Conservation (phyloP, 2,797 vertebrate species). For the Pantherophis vulpinus region DNA sequence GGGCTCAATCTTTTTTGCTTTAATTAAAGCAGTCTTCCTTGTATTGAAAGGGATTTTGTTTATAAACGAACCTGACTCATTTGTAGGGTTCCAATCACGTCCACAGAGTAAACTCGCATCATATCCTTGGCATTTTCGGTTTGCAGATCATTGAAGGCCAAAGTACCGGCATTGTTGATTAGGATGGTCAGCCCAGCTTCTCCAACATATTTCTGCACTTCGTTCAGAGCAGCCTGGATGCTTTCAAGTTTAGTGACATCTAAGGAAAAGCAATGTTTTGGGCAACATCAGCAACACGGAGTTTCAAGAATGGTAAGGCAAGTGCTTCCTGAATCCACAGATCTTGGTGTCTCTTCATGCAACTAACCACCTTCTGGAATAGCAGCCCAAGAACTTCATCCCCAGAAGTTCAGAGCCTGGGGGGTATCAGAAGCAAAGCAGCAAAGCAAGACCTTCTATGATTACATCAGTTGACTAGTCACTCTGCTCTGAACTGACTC, state of each 20-base stretch:
- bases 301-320: not conserved
- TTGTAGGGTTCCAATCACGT: too few relatives aligned
- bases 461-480: too few relatives aligned
- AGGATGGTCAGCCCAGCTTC: not conserved
- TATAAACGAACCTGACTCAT: not conserved
- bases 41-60: not conserved
- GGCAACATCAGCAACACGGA: not conserved
- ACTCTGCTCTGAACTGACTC: too few relatives aligned
- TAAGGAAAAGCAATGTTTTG: not conserved
- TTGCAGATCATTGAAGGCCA: not conserved
- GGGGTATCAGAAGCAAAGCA: too few relatives aligned
- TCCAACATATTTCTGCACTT: not conserved
- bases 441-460: too few relatives aligned
- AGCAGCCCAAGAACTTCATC: not conserved
- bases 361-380: not conserved
- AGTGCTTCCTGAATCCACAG: not conserved
- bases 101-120: not conserved
- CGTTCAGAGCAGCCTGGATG: not conserved
- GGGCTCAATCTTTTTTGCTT: too few relatives aligned
- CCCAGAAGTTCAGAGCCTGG: too few relatives aligned
- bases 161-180: not conserved
- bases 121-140: not conserved
- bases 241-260: slow-evolving; percentile 1
- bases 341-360: not conserved
- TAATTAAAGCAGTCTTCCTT: not conserved